These are phyloP conservation scores for Mythimna lalbum DNA, from an alignment of 2,888 invertebrate species.

Conservation along the genomic window DNA sequence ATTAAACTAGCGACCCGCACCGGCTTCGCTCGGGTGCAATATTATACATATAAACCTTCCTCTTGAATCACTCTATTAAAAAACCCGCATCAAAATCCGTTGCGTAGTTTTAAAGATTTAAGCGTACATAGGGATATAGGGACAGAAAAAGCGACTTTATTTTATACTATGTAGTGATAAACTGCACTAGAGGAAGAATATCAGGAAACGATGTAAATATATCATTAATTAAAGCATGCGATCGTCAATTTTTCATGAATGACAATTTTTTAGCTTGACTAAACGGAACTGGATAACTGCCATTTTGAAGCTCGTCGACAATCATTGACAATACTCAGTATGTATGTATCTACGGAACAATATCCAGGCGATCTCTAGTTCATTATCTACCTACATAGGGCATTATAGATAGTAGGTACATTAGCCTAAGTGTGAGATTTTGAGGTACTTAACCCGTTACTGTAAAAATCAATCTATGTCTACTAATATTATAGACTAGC, in stretches of 20 bases:
- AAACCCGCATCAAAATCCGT: no score
- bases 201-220: conserved; percentile 92
- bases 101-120: no score
- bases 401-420: conserved; percentile 86
- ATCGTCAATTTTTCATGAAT: conserved; percentile 90
- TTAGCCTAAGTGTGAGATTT: conserved; percentile 82
- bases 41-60: no score
- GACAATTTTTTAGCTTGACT: conserved; percentile 91
- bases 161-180: no score
- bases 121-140: no score
- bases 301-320: conserved; percentile 93
- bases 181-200: conserved; percentile 87
- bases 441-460: no score
- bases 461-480: no score
- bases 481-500: no score
- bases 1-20: no score
- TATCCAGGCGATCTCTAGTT: conserved; percentile 92
- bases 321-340: conserved; percentile 82
- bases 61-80: no score
- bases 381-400: conserved; percentile 91
- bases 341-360: conserved; percentile 92
- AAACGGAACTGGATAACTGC: conserved; percentile 93
- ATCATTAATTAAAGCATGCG: conserved; percentile 94
- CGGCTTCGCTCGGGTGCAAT: no score
- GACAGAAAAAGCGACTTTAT: no score